A percentile compares a stretch with the other conserved stretches of the same genome.
Evolutionary conservation across 2,113 vertebrate species (phyloP).

Genomic region (Solenodon paradoxus): DNA sequence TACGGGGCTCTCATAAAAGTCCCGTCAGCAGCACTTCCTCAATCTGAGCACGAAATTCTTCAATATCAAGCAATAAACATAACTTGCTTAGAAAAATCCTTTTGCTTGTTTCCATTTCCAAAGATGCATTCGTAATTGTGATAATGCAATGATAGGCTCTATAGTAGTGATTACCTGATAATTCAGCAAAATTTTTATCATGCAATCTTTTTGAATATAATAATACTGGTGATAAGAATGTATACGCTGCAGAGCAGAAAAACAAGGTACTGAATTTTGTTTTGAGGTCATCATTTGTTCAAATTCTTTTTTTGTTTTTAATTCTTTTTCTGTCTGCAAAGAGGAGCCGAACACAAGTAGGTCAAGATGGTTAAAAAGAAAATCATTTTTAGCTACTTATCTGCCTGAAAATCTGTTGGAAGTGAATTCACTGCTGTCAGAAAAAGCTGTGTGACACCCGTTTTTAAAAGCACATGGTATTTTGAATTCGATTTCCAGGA

Average conservation of each 20-base stretch:
- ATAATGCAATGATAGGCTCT: too few species aligned
- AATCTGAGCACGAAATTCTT: not conserved
- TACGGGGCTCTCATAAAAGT: not conserved
- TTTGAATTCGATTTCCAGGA: conserved; percentile 9
- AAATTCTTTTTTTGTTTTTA: not conserved
- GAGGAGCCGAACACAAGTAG: conserved; percentile 32
- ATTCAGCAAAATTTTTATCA: not conserved
- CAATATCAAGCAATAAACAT: not conserved
- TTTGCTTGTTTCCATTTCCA: not conserved
- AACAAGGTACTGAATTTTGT: not conserved
- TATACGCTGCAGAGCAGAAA: not conserved
- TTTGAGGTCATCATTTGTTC: not conserved
- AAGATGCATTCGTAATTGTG: too few species aligned
- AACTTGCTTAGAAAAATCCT: not conserved
- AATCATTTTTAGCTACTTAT: conserved; percentile 29
- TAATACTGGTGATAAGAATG: too few species aligned
- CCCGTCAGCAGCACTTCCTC: not conserved
- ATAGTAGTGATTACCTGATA: too few species aligned
- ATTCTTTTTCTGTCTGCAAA: not conserved
- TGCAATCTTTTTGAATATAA: not conserved
- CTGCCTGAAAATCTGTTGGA: conserved; percentile 28
- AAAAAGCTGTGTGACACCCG: not conserved
- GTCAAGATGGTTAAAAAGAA: conserved; percentile 42
- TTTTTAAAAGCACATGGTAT: not conserved
- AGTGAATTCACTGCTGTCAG: not conserved